Evolutionary conservation across 92 coral and sea anemone species (phyloP).

Genomic region (Umimayanthus chanpuru): DNA sequence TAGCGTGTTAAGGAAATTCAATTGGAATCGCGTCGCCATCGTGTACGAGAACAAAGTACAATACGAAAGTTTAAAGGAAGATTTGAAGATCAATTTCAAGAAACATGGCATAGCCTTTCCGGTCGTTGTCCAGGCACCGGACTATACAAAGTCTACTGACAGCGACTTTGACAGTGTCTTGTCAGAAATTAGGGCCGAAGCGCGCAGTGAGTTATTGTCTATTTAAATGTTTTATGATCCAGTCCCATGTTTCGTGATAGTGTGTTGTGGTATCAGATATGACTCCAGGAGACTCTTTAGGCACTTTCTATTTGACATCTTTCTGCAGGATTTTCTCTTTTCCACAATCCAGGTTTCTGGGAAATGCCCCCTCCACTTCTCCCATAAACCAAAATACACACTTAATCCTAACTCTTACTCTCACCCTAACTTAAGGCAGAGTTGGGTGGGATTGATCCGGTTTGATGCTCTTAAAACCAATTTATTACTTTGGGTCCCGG

Average conservation of each 20-base stretch:
- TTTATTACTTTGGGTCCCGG: no score
- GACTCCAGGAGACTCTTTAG: no score
- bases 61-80: conserved; percentile 18
- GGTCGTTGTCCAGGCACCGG: conserved; percentile 18
- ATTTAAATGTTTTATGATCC: not conserved
- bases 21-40: conserved; percentile 57
- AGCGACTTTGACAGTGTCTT: not conserved
- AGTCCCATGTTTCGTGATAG: not conserved
- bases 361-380: no score
- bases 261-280: no score
- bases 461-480: no score
- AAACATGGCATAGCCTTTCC: conserved; percentile 31
- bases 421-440: no score
- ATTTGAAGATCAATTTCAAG: conserved; percentile 25
- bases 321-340: no score
- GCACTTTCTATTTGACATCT: no score
- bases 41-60: conserved; percentile 49
- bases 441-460: no score
- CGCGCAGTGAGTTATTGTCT: conserved; percentile 20
- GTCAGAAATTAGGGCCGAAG: conserved; percentile 11
- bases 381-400: no score
- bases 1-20: conserved; percentile 36
- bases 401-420: no score
- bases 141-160: not conserved
- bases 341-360: no score